These are phyloP conservation scores for Drosophila albomicans DNA, from an alignment of 1,140 invertebrate genomes.

Conservation along the genomic window DNA sequence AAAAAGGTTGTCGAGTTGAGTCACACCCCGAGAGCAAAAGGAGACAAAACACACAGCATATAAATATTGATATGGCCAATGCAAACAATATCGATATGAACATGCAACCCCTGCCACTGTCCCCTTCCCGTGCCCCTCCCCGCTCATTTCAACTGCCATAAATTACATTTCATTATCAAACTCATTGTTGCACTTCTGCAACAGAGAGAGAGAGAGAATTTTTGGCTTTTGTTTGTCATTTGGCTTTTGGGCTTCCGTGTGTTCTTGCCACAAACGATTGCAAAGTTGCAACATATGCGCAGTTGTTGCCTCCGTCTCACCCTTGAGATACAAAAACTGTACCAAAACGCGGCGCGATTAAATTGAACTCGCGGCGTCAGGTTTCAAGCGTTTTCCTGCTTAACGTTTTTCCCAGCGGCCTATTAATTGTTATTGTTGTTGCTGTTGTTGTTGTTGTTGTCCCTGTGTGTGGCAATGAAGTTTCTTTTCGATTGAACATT, in stretches of 20 bases:
- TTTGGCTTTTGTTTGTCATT: slow-evolving; percentile 19
- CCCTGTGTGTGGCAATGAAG: slow-evolving; percentile 32
- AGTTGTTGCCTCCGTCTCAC: slow-evolving; percentile 4
- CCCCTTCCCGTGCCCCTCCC: background rate
- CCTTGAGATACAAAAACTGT: slow-evolving; percentile 11
- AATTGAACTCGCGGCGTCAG: slow-evolving; percentile 20
- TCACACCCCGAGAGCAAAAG: slow-evolving; percentile 17
- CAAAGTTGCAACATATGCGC: slow-evolving; percentile 26
- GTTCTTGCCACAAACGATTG: slow-evolving; percentile 2
- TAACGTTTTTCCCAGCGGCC: slow-evolving; percentile 40
- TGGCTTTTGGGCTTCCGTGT: slow-evolving; percentile 8
- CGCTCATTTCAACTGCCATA: slow-evolving; percentile 44
- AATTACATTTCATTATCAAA: slow-evolving; percentile 67
- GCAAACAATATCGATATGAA: slow-evolving; percentile 59
- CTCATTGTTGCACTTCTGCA: slow-evolving; percentile 31
- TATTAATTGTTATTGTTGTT: slow-evolving; percentile 27
- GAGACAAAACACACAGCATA: slow-evolving; percentile 5
- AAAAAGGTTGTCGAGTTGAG: slow-evolving; percentile 1
- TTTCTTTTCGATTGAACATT: slow-evolving; percentile 50
- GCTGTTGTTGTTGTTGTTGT: background rate
- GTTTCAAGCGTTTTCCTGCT: slow-evolving; percentile 69
- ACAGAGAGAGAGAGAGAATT: background rate
- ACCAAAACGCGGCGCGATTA: slow-evolving; percentile 5
- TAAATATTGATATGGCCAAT: slow-evolving; percentile 69
- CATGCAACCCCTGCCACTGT: background rate